Evolutionary conservation across 1,140 invertebrate genomes (phyloP), one percentile per base, ranked within the genome.

Genomic region (Camponotus pennsylvanicus): DNA sequence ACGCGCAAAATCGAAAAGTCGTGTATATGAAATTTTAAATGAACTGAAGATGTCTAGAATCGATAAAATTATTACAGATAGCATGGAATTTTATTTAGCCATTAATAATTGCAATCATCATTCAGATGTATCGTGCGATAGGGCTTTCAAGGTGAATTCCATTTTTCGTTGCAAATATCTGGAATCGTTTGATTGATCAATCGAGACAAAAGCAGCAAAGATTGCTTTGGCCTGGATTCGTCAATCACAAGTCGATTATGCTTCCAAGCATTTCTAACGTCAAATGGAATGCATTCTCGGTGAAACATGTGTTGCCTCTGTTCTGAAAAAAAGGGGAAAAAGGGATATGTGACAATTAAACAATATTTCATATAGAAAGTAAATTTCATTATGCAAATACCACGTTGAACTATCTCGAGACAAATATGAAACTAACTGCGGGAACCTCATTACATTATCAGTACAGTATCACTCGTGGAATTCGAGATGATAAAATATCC

Each of bases 321-420:
- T 18, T 42, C 1, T 18, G 27, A 1, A 8, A 27, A 32, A 77
- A 45, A 77, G 45, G 45, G 18, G 1, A 27, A 34, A 2, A 11
- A 64, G 52, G 42, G 34, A 64, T n/a, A 40, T 32, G 59, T 21
- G 49, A 78, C n/a, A 45, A n/a, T 78, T 27, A 18, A 27, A 18
- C n/a, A 27, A 27, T 52, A 66, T 78, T 27, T 9, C 27, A 32
- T 49, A 49, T 8, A 15, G n/a, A 79, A 79, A 9, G 27, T 45
- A 64, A 59, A 78, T 78, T 66, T 78, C 76, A 37, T 27, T 11
- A 9, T 40, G 32, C 18, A 49, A 64, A 78, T 37, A 66, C 15
- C n/a, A 18, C 27, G 13, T 63, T 9, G 21, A 45, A 49, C 40
- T 42, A 45, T 13, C 18, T 15, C 57, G 5, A 63, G 49, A 5